A percentile compares a stretch with the other conserved stretches of the same genome.
Conservation (phyloP, 2,888 invertebrate species). For the Pammene aurita region DNA sequence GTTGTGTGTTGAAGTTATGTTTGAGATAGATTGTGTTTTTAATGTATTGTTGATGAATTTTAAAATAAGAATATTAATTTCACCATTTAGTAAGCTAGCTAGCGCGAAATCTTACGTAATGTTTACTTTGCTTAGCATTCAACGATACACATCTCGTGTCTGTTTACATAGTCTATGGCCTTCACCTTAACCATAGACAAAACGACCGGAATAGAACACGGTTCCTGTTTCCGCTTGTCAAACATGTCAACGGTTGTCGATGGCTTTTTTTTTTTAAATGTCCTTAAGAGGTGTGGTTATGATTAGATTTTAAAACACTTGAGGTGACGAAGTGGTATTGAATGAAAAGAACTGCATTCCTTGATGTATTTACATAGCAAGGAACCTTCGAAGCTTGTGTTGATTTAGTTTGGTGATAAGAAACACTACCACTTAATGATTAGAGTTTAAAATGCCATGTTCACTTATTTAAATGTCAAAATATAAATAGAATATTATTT, state of each 20-base stretch:
- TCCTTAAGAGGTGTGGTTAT: slow-evolving; percentile 35
- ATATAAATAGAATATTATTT: too few relatives aligned
- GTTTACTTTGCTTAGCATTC: slow-evolving; percentile 6
- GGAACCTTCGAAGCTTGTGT: slow-evolving; percentile 15
- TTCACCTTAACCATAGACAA: slow-evolving; percentile 59
- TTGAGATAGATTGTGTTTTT: too few relatives aligned
- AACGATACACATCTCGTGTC: slow-evolving; percentile 10
- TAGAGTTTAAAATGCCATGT: background rate
- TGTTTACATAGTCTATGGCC: slow-evolving; percentile 47
- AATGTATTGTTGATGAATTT: too few relatives aligned
- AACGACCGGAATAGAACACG: slow-evolving; percentile 58
- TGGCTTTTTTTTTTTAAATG: slow-evolving; percentile 64
- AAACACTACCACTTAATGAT: background rate
- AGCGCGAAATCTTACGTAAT: slow-evolving; percentile 20
- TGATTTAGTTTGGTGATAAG: background rate
- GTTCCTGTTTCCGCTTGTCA: slow-evolving; percentile 71
- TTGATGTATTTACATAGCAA: slow-evolving; percentile 8
- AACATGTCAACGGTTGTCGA: slow-evolving; percentile 61
- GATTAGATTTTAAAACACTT: slow-evolving; percentile 37
- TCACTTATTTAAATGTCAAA: too few relatives aligned
- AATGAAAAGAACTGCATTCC: slow-evolving; percentile 27
- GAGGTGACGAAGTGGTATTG: slow-evolving; percentile 34
- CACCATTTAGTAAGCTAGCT: too few relatives aligned
- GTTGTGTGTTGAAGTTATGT: too few relatives aligned
- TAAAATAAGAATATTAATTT: too few relatives aligned